A percentile compares a stretch with the other conserved stretches of the same genome.
These are phyloP conservation scores for Engraulis encrasicolus DNA, from an alignment of 2,113 vertebrate species.

Conservation along the genomic window DNA sequence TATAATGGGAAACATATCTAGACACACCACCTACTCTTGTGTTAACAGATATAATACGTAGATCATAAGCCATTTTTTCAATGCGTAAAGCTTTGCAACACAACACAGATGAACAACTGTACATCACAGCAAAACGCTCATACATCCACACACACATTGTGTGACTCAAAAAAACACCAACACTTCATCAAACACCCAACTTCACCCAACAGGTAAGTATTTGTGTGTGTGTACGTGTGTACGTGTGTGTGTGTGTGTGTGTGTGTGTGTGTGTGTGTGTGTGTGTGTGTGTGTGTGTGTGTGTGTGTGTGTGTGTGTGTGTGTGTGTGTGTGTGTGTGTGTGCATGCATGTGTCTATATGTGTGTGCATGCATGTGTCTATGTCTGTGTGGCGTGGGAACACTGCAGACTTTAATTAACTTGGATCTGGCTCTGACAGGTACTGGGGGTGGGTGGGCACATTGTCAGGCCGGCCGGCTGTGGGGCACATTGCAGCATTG, in stretches of 20 bases:
- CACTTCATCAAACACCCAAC: neutral
- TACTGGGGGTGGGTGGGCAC: too few relatives aligned
- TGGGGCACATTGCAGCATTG: neutral
- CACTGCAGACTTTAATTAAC: slow-evolving; percentile 4
- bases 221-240: neutral
- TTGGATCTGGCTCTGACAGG: neutral
- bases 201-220: neutral
- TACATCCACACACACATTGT: neutral
- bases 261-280: too few relatives aligned
- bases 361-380: too few relatives aligned
- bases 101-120: neutral
- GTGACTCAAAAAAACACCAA: neutral
- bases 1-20: neutral
- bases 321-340: too few relatives aligned
- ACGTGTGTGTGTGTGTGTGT: too few relatives aligned
- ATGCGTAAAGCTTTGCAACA: neutral
- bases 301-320: neutral
- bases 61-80: neutral
- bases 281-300: too few relatives aligned
- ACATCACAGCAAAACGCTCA: neutral
- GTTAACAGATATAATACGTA: neutral
- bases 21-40: neutral
- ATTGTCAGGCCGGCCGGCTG: too few relatives aligned
- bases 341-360: too few relatives aligned
- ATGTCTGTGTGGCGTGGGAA: neutral